Conservation (phyloP, 1,140 invertebrate species). For the Euura lappo region DNA sequence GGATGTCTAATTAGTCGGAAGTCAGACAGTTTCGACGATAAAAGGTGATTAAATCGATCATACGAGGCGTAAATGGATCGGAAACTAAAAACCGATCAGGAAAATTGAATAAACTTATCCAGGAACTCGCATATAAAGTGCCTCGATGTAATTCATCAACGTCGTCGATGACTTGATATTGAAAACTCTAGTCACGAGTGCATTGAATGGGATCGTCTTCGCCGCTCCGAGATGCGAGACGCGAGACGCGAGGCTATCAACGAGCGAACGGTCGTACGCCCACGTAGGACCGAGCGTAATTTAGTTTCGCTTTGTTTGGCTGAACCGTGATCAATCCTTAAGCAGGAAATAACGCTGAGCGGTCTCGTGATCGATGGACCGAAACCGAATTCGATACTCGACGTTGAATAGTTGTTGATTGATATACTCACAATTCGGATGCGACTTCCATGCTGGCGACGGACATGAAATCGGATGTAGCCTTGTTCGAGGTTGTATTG, state of each 20-base stretch:
- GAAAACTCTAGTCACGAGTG: no score
- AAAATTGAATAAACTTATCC: no score
- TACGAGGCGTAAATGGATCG: no score
- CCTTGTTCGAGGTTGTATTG: conserved; percentile 3
- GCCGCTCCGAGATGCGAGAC: background rate
- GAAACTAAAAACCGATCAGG: no score
- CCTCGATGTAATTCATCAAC: no score
- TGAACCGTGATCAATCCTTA: background rate
- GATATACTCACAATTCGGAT: conserved; percentile 54
- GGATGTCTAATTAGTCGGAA: no score
- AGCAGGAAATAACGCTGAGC: background rate
- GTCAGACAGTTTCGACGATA: no score
- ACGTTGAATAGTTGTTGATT: background rate
- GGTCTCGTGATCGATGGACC: background rate
- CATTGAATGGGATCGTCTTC: no score
- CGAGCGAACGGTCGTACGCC: background rate
- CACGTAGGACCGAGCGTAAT: background rate
- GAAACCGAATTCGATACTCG: no score
- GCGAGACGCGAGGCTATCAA: background rate
- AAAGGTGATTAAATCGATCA: no score
- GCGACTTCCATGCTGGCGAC: conserved; percentile 51
- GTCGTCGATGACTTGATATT: no score
- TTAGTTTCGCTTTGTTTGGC: background rate
- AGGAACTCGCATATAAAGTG: no score
- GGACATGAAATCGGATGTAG: conserved; percentile 10